Base-by-base conservation (phyloP, 2,888 invertebrate genomes). In the Druceiella hillmani region DNA sequence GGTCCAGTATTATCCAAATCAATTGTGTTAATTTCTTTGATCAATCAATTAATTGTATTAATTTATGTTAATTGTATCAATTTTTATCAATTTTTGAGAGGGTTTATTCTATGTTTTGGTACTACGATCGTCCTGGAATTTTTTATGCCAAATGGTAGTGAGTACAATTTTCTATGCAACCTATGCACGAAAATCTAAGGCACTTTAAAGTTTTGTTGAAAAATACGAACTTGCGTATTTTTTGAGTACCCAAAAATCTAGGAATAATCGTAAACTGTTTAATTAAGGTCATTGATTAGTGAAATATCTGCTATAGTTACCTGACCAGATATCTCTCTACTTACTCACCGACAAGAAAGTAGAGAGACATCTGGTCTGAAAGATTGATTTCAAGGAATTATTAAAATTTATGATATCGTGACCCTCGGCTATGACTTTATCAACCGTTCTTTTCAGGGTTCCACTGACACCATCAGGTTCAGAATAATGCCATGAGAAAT, bases 171-270 rank as follows among this genome's bases (percentile, higher is more conserved):
- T 40, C 41, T 33, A 15, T 34, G 29, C 41, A 43, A 34, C 41
- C n/a, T n/a, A n/a, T n/a, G 30, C 45, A 45, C 33, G 45, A 45
- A 38, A 48, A 43, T 17, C 33, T 46, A 45, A 44, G 46, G 20
- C 15, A 46, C 25, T 46, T 26, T 11, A 46, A 37, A 24, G 17
- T 35, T 24, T 46, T 34, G 22, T 34, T 16, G 40, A 24, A 30
- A 31, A 44, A 46, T 11, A 46, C 45, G 26, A 46, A 48, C 33
- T 49, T 44, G 32, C 41, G 49, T 22, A 46, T 45, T 43, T 45
- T 43, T 29, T 46, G 46, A 16, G 44, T 49, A 41, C 46, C 47
- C 16, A 40, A 44, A 30, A 47, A 49, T 16, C 45, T 30, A 43
- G 45, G n/a, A 45, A 49, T 45, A 27, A 26, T 40, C 9, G 7